These are phyloP conservation scores for Neodiprion fabricii DNA, from an alignment of 1,140 invertebrate genomes.

Conservation along the genomic window DNA sequence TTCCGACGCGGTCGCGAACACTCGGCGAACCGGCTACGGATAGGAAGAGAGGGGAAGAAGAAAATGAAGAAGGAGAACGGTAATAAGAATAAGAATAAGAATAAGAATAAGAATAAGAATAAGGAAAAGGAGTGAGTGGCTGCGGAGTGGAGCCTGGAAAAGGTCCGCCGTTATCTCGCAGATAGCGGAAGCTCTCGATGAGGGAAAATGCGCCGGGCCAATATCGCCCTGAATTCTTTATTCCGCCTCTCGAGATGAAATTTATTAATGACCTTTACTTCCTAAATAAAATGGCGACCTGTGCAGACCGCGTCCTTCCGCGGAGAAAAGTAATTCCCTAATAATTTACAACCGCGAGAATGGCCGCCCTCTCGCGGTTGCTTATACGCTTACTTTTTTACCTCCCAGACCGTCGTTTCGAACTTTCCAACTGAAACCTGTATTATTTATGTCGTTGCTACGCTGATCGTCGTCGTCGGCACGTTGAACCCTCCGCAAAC, in stretches of 20 bases:
- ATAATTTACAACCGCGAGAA: constrained; percentile 5
- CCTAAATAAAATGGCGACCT: background rate
- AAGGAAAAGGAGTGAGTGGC: constrained; percentile 1
- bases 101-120: background rate
- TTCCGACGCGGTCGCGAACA: background rate
- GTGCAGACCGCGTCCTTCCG: background rate
- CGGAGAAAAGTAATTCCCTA: background rate
- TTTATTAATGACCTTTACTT: constrained; percentile 3
- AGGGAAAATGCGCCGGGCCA: background rate
- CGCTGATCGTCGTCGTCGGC: background rate
- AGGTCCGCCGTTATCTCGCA: background rate
- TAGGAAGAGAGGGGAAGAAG: too few relatives aligned
- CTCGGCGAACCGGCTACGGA: too few relatives aligned
- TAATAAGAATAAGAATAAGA: too few relatives aligned
- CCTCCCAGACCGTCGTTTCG: background rate
- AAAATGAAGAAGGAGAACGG: too few relatives aligned
- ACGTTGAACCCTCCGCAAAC: constrained; percentile 2
- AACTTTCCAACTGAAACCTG: constrained; percentile 1
- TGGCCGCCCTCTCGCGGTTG: background rate
- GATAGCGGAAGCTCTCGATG: constrained; percentile 1
- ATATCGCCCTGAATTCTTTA: constrained; percentile 2
- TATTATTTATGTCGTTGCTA: background rate
- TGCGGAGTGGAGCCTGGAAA: background rate
- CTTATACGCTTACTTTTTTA: too few relatives aligned
- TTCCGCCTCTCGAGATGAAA: background rate